Conservation (phyloP, 2,888 invertebrate genomes). For the Rambutsinella grinnellia region DNA sequence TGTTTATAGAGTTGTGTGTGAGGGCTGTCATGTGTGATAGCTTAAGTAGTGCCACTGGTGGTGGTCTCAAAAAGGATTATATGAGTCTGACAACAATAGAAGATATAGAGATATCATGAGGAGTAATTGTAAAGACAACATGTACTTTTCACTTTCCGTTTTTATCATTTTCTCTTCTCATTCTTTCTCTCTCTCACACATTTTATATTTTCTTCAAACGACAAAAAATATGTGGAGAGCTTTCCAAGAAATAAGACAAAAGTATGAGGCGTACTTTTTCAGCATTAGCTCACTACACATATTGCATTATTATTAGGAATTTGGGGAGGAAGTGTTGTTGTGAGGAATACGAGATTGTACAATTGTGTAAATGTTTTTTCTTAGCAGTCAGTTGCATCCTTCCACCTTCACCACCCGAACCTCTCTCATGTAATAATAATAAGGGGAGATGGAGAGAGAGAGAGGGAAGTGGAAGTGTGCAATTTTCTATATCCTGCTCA, state of each 20-base stretch:
- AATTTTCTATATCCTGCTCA: constrained; percentile 44
- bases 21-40: constrained; percentile 42
- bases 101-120: background rate
- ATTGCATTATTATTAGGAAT: too few relatives aligned
- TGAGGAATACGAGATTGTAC: too few relatives aligned
- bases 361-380: too few relatives aligned
- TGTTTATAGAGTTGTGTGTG: constrained; percentile 1
- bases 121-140: constrained; percentile 29
- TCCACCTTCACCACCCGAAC: constrained; percentile 3
- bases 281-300: too few relatives aligned
- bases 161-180: constrained; percentile 14
- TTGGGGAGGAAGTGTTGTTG: too few relatives aligned
- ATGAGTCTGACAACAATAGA: background rate
- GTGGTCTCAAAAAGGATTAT: background rate
- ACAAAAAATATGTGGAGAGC: background rate
- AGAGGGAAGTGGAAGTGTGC: constrained; percentile 26
- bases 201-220: background rate
- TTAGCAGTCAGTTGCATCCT: constrained; percentile 42
- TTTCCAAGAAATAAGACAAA: background rate
- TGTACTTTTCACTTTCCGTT: constrained; percentile 25
- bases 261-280: too few relatives aligned
- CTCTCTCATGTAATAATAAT: background rate
- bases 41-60: background rate
- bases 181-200: background rate
- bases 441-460: background rate